Percentiles rank a stretch among this genome's conserved stretches.
Evolutionary conservation across 1,140 invertebrate genomes (phyloP).

Genomic region (Aphis craccivora): DNA sequence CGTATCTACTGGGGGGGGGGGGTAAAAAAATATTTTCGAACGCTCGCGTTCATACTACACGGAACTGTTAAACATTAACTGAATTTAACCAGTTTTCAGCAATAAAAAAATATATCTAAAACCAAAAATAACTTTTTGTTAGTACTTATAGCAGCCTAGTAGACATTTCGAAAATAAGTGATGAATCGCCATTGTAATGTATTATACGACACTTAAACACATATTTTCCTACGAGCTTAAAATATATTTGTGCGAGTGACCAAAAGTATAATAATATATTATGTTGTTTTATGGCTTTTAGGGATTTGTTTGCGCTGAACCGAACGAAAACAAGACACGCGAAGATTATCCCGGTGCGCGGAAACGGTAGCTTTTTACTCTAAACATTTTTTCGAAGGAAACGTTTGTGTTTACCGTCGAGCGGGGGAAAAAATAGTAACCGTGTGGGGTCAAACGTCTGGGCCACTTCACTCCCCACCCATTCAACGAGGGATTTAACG

Average conservation of each 20-base stretch:
- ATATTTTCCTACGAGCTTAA: background rate
- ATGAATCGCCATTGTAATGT: background rate
- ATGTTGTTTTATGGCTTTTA: background rate
- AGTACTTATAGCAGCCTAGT: background rate
- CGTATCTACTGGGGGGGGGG: background rate
- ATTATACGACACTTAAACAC: background rate
- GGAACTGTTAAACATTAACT: constrained; percentile 44
- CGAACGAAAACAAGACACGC: background rate
- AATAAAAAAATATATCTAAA: background rate
- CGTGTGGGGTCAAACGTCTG: constrained; percentile 23
- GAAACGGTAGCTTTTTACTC: background rate
- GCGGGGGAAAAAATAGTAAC: background rate
- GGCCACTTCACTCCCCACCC: background rate
- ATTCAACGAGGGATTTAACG: background rate
- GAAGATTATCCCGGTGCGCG: background rate
- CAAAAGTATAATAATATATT: background rate
- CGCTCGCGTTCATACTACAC: background rate
- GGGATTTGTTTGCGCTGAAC: background rate
- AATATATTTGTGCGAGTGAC: background rate
- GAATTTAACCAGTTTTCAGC: background rate
- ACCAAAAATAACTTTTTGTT: background rate
- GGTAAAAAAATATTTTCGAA: constrained; percentile 24
- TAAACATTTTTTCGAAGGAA: background rate
- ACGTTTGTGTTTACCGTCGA: constrained; percentile 6
- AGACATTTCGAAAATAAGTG: background rate